Conservation (phyloP, 2,888 invertebrate genomes). For the Epinotia ramella region DNA sequence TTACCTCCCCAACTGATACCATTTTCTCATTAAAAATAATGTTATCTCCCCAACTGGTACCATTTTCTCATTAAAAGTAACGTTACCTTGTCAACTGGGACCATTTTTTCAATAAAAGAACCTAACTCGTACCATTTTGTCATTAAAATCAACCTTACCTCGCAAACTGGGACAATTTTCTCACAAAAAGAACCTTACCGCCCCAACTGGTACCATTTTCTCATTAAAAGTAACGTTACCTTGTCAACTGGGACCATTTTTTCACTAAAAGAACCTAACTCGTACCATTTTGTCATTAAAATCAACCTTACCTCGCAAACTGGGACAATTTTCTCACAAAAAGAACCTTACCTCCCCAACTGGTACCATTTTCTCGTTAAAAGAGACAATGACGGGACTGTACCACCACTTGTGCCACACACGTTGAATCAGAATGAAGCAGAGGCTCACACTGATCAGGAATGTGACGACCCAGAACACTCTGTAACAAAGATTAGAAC, state of each 20-base stretch:
- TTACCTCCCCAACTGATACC: neutral
- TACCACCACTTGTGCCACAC: slow-evolving; percentile 63
- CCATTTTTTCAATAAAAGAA: neutral
- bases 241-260: too few species aligned
- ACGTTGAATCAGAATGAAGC: slow-evolving; percentile 54
- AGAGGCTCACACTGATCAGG: slow-evolving; percentile 55
- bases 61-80: neutral
- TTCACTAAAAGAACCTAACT: neutral
- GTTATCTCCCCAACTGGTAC: slow-evolving; percentile 49
- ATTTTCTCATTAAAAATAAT: neutral
- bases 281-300: neutral
- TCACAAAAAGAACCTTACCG: neutral
- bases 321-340: too few species aligned
- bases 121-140: neutral
- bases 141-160: neutral
- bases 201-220: too few species aligned
- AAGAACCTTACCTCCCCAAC: slow-evolving; percentile 55
- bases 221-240: neutral
- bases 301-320: too few species aligned
- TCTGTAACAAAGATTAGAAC: slow-evolving; percentile 50
- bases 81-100: too few species aligned
- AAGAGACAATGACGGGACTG: slow-evolving; percentile 65
- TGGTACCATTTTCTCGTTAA: slow-evolving; percentile 59
- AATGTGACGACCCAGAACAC: slow-evolving; percentile 62
- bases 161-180: too few species aligned